A percentile compares a stretch with the other conserved stretches of the same genome.
Conservation (phyloP, 1,140 invertebrate genomes). For the Sogatella furcifera region DNA sequence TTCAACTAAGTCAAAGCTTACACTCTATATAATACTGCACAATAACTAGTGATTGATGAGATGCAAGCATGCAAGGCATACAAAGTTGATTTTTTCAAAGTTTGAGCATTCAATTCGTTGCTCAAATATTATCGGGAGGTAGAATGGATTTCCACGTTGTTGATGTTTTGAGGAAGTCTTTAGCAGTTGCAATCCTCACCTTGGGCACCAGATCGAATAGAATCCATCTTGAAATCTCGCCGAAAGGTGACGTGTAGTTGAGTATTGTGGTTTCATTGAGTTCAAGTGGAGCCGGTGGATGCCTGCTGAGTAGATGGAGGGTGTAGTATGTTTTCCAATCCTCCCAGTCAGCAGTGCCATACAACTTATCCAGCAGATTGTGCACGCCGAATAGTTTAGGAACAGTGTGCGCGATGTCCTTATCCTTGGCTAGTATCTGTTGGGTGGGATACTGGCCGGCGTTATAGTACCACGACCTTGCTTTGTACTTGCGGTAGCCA, state of each 20-base stretch:
- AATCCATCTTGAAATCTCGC: slow-evolving; percentile 24
- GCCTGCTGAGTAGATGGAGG: slow-evolving; percentile 25
- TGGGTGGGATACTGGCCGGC: slow-evolving; percentile 27
- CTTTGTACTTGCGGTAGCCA: slow-evolving; percentile 26
- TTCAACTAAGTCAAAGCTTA: too few relatives aligned
- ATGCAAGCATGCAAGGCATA: too few relatives aligned
- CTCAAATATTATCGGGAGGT: too few relatives aligned
- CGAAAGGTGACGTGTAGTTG: slow-evolving; percentile 22
- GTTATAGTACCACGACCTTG: slow-evolving; percentile 30
- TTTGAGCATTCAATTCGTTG: too few relatives aligned
- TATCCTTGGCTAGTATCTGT: slow-evolving; percentile 21
- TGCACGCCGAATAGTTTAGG: slow-evolving; percentile 26
- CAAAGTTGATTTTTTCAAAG: too few relatives aligned
- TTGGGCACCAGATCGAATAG: slow-evolving; percentile 24
- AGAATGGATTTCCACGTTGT: too few relatives aligned
- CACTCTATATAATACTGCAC: too few relatives aligned
- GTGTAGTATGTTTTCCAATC: slow-evolving; percentile 22
- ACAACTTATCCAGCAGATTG: slow-evolving; percentile 22
- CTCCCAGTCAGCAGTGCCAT: slow-evolving; percentile 17
- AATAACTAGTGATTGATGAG: too few relatives aligned
- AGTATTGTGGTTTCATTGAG: slow-evolving; percentile 22
- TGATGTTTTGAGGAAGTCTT: too few relatives aligned
- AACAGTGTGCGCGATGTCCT: slow-evolving; percentile 25
- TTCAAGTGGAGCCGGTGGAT: slow-evolving; percentile 16
- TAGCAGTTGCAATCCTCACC: too few relatives aligned